A percentile compares a stretch with the other conserved stretches of the same genome.
Evolutionary conservation across 1,140 invertebrate species (phyloP).

Genomic region (Sarcophaga peregrina): DNA sequence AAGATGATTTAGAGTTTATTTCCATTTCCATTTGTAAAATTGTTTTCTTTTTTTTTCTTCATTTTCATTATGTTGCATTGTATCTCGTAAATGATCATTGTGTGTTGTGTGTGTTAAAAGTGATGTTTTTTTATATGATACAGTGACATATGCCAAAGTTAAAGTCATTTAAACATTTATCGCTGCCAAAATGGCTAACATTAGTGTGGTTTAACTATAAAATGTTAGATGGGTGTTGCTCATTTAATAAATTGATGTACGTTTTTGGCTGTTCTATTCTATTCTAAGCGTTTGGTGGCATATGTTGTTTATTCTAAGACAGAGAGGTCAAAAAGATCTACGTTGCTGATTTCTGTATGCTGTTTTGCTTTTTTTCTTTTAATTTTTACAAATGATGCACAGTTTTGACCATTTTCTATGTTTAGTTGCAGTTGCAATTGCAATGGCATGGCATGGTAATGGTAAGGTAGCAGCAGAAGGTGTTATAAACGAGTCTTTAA

Average conservation of each 20-base stretch:
- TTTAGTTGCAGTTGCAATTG: too few species aligned
- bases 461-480: neutral
- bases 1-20: too few species aligned
- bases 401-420: too few species aligned
- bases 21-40: too few species aligned
- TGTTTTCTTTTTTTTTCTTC: neutral
- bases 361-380: too few species aligned
- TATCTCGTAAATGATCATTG: slow-evolving; percentile 2
- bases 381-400: too few species aligned
- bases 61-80: neutral
- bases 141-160: slow-evolving; percentile 46
- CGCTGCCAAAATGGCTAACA: slow-evolving; percentile 36
- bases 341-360: too few species aligned
- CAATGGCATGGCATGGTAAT: too few species aligned
- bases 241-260: slow-evolving; percentile 20
- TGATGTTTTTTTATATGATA: slow-evolving; percentile 41
- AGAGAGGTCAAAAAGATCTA: neutral
- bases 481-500: slow-evolving; percentile 33
- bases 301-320: slow-evolving; percentile 15
- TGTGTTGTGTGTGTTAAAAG: slow-evolving; percentile 14
- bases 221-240: slow-evolving; percentile 4
- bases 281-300: slow-evolving; percentile 7
- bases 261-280: neutral
- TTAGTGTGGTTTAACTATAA: neutral
- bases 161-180: slow-evolving; percentile 45